These are phyloP conservation scores for Denticeps clupeoides DNA, from an alignment of 2,797 vertebrate species.

Conservation along the genomic window DNA sequence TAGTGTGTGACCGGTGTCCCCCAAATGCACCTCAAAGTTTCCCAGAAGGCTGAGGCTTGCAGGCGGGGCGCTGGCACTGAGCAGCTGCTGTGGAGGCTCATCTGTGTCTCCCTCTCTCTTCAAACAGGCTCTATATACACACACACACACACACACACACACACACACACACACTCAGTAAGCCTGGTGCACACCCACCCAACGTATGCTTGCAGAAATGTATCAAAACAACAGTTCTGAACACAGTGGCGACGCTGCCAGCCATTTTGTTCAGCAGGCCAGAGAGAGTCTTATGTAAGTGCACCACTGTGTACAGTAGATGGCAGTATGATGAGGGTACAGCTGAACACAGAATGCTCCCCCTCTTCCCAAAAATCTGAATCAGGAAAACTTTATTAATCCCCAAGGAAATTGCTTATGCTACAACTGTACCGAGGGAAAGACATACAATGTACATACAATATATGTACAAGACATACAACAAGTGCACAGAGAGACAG, in stretches of 20 bases:
- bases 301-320: slow-evolving; percentile 41
- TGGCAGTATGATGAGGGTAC: slow-evolving; percentile 41
- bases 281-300: slow-evolving; percentile 28
- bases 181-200: neutral
- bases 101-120: slow-evolving; percentile 68
- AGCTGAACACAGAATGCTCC: no score
- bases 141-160: slow-evolving; percentile 24
- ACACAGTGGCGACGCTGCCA: slow-evolving; percentile 23
- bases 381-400: no score
- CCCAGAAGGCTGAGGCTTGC: slow-evolving; percentile 92
- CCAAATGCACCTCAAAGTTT: slow-evolving; percentile 95
- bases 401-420: no score
- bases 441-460: no score
- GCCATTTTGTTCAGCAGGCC: slow-evolving; percentile 49
- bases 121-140: slow-evolving; percentile 66
- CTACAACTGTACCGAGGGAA: no score
- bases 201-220: neutral
- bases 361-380: no score
- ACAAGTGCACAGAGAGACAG: no score
- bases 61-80: slow-evolving; percentile 87
- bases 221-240: neutral
- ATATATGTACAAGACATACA: no score
- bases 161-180: slow-evolving; percentile 7
- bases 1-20: neutral
- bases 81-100: slow-evolving; percentile 70